Percentiles rank a stretch among this genome's conserved stretches.
phyloP scores from a whole-genome alignment of 2,113 vertebrate genomes.

The Boleophthalmus pectinirostris region DNA sequence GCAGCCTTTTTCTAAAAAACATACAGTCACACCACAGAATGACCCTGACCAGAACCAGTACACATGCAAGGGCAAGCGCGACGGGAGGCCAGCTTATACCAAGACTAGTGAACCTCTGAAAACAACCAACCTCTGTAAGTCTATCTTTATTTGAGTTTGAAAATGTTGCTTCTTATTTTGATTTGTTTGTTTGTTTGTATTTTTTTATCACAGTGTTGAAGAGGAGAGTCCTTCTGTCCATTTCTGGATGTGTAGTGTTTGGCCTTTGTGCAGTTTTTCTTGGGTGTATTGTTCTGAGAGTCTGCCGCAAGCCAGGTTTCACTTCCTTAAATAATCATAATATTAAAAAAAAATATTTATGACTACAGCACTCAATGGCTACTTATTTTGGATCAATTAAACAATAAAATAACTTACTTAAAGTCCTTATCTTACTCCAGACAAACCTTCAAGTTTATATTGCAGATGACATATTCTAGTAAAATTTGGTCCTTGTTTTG shows the following conservation, averaged over 20 bases:
- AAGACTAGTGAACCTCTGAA: constrained; percentile 29
- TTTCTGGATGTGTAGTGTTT: constrained; percentile 68
- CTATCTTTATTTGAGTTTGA: not conserved
- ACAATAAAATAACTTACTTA: too few relatives aligned
- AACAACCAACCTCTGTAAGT: constrained; percentile 72
- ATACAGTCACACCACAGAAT: constrained; percentile 50
- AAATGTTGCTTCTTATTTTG: not conserved
- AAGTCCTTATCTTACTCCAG: too few relatives aligned
- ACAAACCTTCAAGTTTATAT: too few relatives aligned
- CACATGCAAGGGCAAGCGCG: constrained; percentile 51
- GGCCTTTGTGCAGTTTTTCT: constrained; percentile 49
- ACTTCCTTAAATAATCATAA: not conserved
- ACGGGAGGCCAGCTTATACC: constrained; percentile 48
- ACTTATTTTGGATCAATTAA: not conserved
- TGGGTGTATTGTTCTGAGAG: constrained; percentile 57
- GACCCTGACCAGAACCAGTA: constrained; percentile 60
- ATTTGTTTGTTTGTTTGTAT: not conserved
- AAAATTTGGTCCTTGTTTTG: too few relatives aligned
- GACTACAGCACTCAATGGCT: not conserved
- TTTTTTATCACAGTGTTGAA: constrained; percentile 63
- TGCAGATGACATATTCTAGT: too few relatives aligned
- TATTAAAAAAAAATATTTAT: not conserved
- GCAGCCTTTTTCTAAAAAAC: not conserved
- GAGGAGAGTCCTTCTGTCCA: constrained; percentile 71
- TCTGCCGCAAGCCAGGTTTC: constrained; percentile 65